Conservation (phyloP, 2,888 invertebrate species). For the Ormyrus pomaceus region DNA sequence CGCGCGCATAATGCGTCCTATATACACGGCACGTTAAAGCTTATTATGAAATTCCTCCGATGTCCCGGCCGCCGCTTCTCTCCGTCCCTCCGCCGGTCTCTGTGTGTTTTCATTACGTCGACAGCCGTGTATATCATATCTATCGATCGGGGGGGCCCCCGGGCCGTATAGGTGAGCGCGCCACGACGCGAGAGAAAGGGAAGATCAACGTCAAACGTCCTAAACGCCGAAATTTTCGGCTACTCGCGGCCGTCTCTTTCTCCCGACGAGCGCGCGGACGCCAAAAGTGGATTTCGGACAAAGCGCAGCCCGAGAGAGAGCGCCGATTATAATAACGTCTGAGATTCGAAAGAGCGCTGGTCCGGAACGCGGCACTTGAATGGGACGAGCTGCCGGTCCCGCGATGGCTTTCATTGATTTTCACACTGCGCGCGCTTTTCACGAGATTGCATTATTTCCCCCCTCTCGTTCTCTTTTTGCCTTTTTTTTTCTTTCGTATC, state of each 20-base stretch:
- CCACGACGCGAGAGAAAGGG: neutral
- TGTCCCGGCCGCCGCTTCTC: neutral
- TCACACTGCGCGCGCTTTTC: constrained; percentile 42
- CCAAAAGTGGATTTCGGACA: constrained; percentile 47
- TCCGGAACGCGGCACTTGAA: constrained; percentile 63
- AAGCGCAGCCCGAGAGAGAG: constrained; percentile 13
- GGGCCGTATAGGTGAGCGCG: no score
- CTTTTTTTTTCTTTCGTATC: neutral
- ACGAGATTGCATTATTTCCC: constrained; percentile 8
- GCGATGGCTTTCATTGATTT: constrained; percentile 38
- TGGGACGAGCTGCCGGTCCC: constrained; percentile 30
- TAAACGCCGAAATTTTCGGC: constrained; percentile 28
- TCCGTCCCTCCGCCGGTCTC: neutral
- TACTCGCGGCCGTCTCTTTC: neutral
- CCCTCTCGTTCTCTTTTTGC: neutral
- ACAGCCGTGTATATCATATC: neutral
- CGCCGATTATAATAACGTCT: constrained; percentile 31
- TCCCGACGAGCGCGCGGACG: neutral
- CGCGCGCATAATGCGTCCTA: neutral
- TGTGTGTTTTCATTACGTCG: constrained; percentile 36
- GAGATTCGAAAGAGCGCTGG: constrained; percentile 64
- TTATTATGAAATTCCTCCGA: constrained; percentile 49
- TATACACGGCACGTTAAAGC: constrained; percentile 29
- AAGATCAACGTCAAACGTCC: constrained; percentile 41
- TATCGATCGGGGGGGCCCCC: constrained; percentile 15